Evolutionary conservation across 2,797 vertebrate species (phyloP), one percentile per base, ranked within the genome.

Genomic region (Micropoecilia bifurca): DNA sequence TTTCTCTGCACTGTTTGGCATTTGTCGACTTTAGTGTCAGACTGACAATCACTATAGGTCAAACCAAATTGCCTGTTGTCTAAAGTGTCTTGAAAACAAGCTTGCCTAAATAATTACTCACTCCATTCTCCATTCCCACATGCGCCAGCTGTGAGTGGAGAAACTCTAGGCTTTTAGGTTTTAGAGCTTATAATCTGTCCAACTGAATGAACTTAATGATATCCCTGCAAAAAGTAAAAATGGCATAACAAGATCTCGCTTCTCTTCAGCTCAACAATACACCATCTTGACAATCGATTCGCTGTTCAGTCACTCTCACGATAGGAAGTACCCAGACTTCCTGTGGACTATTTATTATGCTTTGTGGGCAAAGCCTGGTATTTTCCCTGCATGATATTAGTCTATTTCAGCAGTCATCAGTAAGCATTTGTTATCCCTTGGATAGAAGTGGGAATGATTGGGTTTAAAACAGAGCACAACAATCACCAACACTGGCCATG

Each of bases 31-130:
- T 86, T 71, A 28, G 73, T 82, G 88, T 87, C 82, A 89, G 81
- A 66, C 81, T 88, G 91, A 89, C 87, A 88, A 90, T 90, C 87
- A 85, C 80, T 22, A 83, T 86, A 88, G 90, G 89, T 91, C 92
- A 91, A 78, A 86, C 77, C 77, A 81, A 91, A 94, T 88, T 88
- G 89, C 86, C 50, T 74, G 74, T 84, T 90, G 79, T 92, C 80
- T 46, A 46, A 82, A 57, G 76, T 85, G 84, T 82, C 87, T 85
- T 66, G 77, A 83, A 90, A 91, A 90, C 85, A 90, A 87, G 80
- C 66, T 73, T 76, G 76, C 50, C 82, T 81, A 82, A 87, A 92
- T 90, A 89, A 93, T 91, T 83, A 91, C 82, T 88, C 80, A 76
- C 74, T 89, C 87, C 71, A n/a, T 61, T 61, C 59, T 61, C 5